Evolutionary conservation across 2,888 invertebrate genomes (phyloP), one percentile per base, ranked within the genome.

Genomic region (Aspidiotus destructor): DNA sequence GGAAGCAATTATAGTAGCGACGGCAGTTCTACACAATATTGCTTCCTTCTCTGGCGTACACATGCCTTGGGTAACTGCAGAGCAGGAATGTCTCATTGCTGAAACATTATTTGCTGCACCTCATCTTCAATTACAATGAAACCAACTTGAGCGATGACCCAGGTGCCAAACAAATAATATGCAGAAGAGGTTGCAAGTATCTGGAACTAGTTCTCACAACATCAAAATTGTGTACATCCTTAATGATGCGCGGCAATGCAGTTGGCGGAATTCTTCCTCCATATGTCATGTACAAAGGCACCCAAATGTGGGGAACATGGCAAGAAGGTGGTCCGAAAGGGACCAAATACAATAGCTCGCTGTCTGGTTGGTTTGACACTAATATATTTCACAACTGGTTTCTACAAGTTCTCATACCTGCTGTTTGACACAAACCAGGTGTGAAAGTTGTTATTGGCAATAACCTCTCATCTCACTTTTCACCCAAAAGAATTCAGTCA

Each of bases 181-280:
- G 9, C 8, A 8, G 16, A 55, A 8, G 55, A 10, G 55, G 55
- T 55, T 15, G 10, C 8, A n/a, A 55, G 15, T 8, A 8, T 8
- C 9, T 55, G 9, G 8, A 15, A 10, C 9, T n/a, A 8, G 8
- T 8, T 55, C 15, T n/a, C 8, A 75, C 77, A 69, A 61, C 70
- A 8, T 68, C 74, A 8, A 55, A 55, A n/a, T n/a, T 15, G 8
- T 10, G 10, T 55, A 15, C 15, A 15, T 55, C 55, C 9, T 10
- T 55, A 8, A 55, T 55, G 55, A n/a, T 55, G 55, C 15, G 55
- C 15, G 55, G 55, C 9, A 55, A n/a, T 55, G 55, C 55, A 8
- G 15, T 8, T n/a, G 55, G 55, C 16, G 55, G 15, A n/a, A 55
- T 55, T 55, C 15, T 55, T 8, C 55, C 55, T n/a, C 8, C 16